Base-by-base conservation (phyloP, 2,113 vertebrate genomes). In the Leuciscus idus region DNA sequence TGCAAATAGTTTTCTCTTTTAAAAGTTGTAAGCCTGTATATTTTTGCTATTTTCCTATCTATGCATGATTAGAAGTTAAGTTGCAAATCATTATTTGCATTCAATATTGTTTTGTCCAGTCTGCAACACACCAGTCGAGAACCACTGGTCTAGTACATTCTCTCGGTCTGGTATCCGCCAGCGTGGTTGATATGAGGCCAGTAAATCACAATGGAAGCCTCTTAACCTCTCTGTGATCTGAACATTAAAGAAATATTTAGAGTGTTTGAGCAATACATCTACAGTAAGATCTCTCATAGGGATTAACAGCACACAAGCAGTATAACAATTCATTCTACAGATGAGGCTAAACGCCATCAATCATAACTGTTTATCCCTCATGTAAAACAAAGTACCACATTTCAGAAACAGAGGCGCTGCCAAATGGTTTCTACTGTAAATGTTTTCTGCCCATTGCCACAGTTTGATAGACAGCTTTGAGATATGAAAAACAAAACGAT, bases 171-270 rank as follows among this genome's bases (percentile, higher is more conserved):
- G 59, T 26, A 28, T 81, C 43, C 12, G n/a, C 80, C 43, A 50
- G 26, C 28, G 3, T 30, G 61, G 36, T 55, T 70, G 81, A 70
- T 70, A 64, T 78, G 59, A 62, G 43, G 7, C 57, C 33, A 36
- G 28, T 84, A 83, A 86, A 86, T 86, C 80, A 70, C 8, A 8
- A 26, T 11, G 72, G 26, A 66, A 28, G 19, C 33, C 75, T 50
- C 72, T 68, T 52, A 87, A 57, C 57, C 59, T 68, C 73, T 6
- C n/a, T 33, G 62, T 84, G 81, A 85, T 85, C 83, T 52, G 59
- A 73, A 81, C 77, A n/a, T 74, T 88, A 75, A 43, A 80, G 57
- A 66, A 81, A 88, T 82, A 82, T 81, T 85, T 82, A 81, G 75
- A 79, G 19, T 30, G 50, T 50, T 23, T 43, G 52, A 84, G 64